phyloP scores from a whole-genome alignment of 2,797 vertebrate genomes.

The Microhierax caerulescens region DNA sequence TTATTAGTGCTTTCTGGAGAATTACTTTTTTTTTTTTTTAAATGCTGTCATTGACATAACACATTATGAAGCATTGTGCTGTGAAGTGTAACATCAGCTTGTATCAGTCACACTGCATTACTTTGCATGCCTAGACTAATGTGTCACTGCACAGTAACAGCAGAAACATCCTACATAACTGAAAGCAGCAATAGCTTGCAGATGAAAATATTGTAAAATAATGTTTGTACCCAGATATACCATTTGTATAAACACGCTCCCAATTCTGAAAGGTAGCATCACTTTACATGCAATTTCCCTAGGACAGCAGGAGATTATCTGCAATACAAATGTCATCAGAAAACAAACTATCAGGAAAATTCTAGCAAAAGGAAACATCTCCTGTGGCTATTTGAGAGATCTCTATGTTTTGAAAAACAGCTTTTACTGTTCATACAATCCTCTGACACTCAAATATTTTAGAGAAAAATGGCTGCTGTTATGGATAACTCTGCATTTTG shows the following conservation, averaged over 20 bases:
- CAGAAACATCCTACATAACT: not conserved
- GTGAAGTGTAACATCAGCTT: constrained; percentile 68
- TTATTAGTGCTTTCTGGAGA: not conserved
- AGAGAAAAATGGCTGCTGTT: not conserved
- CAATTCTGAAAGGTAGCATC: not conserved
- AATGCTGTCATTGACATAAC: constrained; percentile 47
- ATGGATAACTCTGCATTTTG: not conserved
- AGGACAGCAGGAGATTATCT: not conserved
- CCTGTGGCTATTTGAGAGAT: not conserved
- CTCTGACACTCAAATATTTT: not conserved
- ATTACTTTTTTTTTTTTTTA: not conserved
- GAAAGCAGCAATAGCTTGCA: not conserved
- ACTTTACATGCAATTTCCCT: not conserved
- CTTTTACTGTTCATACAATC: not conserved
- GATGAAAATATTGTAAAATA: not conserved
- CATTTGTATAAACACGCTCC: not conserved
- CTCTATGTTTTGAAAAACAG: not conserved
- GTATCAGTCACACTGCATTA: constrained; percentile 66
- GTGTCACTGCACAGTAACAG: not conserved
- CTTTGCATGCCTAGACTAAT: constrained; percentile 12
- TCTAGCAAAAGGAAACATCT: not conserved
- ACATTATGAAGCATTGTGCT: constrained; percentile 51
- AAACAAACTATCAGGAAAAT: not conserved
- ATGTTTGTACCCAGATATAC: not conserved
- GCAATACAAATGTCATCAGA: not conserved